Base-by-base conservation (phyloP, 2,113 vertebrate species). In the Kryptolebias marmoratus region DNA sequence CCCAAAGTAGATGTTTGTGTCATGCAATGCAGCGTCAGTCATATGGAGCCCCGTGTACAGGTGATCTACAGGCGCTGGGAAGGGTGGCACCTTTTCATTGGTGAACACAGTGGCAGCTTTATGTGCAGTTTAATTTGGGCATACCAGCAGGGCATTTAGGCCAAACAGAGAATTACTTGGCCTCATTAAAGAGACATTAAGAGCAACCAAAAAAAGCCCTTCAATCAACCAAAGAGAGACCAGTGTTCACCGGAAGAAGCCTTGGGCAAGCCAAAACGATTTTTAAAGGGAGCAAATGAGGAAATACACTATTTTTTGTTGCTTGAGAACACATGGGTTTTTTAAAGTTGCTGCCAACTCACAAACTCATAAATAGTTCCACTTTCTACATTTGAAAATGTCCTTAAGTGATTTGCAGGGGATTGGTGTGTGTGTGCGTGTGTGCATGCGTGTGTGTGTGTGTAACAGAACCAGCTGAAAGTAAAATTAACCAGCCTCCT, bases 161-260 rank as follows among this genome's bases (percentile, higher is more conserved):
- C 39, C n/a, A 56, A 64, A 61, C 44, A 11, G 32, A 54, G 67
- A 45, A 31, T 15, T 48, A 56, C 49, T 44, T 61, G 42, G 36
- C 13, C 14, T 68, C n/a, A 65, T 18, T 64, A 30, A 14, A 32
- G 18, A 48, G 48, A 49, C 18, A 53, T 22, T 44, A 60, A 36
- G 55, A 47, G 5, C 15, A 66, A 55, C 5, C 50, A 11, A 53
- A 56, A 71, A 31, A 12, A 22, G 5, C 22, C 61, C n/a, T 52
- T 44, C 4, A 49, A 55, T 39, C 36, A 59, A 57, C 16, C 47
- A 53, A 0, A 59, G 16, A 4, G 4, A 59, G 16, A 7, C 54
- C 30, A 18, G 8, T 53, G 9, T 53, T 22, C 50, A 32, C 16
- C 16, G 42, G 39, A 44, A 22, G 13, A 44, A 12, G 4, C 22